Evolutionary conservation across 2,888 invertebrate genomes (phyloP), one percentile per base, ranked within the genome.

Genomic region (Empis livida): DNA sequence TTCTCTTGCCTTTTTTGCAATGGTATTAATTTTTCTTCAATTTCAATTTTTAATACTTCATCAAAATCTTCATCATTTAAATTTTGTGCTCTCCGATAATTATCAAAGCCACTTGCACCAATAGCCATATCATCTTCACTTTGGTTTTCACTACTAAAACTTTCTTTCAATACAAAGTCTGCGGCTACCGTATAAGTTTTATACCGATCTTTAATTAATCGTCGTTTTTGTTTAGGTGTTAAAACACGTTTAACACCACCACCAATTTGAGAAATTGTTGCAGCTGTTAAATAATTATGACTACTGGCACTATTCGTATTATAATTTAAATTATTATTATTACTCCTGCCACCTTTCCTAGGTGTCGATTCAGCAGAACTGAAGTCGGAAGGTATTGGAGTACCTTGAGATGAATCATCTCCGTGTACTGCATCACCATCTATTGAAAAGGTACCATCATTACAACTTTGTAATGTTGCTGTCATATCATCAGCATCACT

Each of bases 111-210:
- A 31, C 40, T 44, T 11, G 27, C 46, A 10, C n/a, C 39, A 10
- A 30, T 27, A 9, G 31, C 40, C 2, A 14, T 15, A 15, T 27
- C 30, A 32, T 48, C 35, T 8, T 16, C 43, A 40, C 27, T 27
- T 9, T 14, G 5, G 20, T 20, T 3, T 31, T 43, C 27, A 17
- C n/a, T 17, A 41, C 23, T 15, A 49, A 54, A 43, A 38, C 53
- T 55, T 23, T 60, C 61, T 23, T 54, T 59, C 1, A 60, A 51
- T 3, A 73, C 69, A 59, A 79, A 68, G 49, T 75, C 76, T 1
- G 76, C 80, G 0, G 79, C 80, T 38, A 89, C 84, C 0, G 86
- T 88, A 61, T 89, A 90, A 0, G 89, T 90, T 62, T 82, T 84
- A 61, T 81, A 88, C 50, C 90, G 77, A 57, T 90, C 87, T 61